A percentile compares a stretch with the other conserved stretches of the same genome.
phyloP scores from a whole-genome alignment of 64 coral and sea anemone species.

The Catalaphyllia jardinei region DNA sequence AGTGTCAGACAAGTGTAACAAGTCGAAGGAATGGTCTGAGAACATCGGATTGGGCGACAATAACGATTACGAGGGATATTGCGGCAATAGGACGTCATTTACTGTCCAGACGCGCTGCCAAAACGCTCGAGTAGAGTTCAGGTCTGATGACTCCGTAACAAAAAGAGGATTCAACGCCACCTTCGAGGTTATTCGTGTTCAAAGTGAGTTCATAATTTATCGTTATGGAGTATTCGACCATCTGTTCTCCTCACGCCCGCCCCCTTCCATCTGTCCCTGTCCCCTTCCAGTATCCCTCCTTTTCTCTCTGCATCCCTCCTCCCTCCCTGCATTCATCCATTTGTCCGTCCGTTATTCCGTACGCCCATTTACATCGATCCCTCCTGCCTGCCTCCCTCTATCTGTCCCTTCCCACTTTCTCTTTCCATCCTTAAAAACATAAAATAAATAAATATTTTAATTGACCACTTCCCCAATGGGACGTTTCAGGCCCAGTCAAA shows the following conservation, averaged over 20 bases:
- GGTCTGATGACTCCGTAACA: slow-evolving; percentile 67
- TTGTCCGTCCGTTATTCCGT: not conserved
- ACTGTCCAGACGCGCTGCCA: slow-evolving; percentile 69
- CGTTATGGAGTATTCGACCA: too few relatives aligned
- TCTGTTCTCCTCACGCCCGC: too few relatives aligned
- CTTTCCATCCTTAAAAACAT: not conserved
- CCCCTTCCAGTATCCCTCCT: not conserved
- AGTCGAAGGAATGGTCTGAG: slow-evolving; percentile 10
- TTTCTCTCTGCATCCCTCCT: not conserved
- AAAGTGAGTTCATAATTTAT: slow-evolving; percentile 24
- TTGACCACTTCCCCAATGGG: too few relatives aligned
- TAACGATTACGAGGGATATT: slow-evolving; percentile 18
- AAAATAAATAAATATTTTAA: too few relatives aligned
- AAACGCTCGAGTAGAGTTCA: slow-evolving; percentile 47
- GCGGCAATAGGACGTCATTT: slow-evolving; percentile 62
- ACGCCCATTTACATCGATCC: not conserved
- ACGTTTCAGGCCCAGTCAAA: too few relatives aligned
- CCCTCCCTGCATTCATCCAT: not conserved
- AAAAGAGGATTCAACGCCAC: slow-evolving; percentile 73
- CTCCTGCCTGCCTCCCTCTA: not conserved
- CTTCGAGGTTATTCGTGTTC: slow-evolving; percentile 45
- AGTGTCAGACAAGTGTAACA: slow-evolving; percentile 54
- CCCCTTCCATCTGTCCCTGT: not conserved
- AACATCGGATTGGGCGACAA: not conserved
- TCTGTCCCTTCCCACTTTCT: not conserved